Conservation (phyloP, 2,888 invertebrate genomes). For the Drosophila diplacantha region DNA sequence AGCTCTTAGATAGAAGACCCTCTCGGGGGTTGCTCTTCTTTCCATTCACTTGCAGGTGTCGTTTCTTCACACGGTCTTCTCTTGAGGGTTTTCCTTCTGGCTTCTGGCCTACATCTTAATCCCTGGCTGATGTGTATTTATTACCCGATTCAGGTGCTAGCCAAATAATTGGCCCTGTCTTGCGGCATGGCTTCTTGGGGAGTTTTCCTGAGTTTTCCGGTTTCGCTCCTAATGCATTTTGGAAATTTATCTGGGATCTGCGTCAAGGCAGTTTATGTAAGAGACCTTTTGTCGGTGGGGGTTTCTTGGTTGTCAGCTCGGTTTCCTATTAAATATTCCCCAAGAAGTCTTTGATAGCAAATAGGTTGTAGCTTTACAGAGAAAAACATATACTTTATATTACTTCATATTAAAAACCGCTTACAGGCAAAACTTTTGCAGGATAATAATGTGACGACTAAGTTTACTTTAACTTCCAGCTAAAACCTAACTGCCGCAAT, state of each 20-base stretch:
- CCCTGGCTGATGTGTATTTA: conserved; percentile 34
- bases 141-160: conserved; percentile 31
- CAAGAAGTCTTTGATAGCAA: background rate
- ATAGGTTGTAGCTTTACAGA: conserved; percentile 14
- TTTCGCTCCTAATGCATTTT: conserved; percentile 15
- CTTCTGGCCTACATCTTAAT: conserved; percentile 36
- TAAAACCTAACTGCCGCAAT: conserved; percentile 22
- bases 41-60: conserved; percentile 33
- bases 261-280: conserved; percentile 3
- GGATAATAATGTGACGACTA: background rate
- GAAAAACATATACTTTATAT: background rate
- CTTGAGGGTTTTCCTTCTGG: conserved; percentile 19
- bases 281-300: background rate
- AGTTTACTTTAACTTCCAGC: conserved; percentile 19
- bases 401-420: background rate
- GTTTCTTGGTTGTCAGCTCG: background rate
- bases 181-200: conserved; percentile 11
- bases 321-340: background rate
- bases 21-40: conserved; percentile 15
- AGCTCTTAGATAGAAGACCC: conserved; percentile 21
- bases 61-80: conserved; percentile 33
- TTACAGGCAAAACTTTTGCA: background rate
- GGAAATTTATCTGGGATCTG: conserved; percentile 12
- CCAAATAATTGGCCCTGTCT: conserved; percentile 33
- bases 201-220: conserved; percentile 26